Evolutionary conservation across 2,113 vertebrate genomes (phyloP), one percentile per base, ranked within the genome.

Genomic region (Odontesthes bonariensis): DNA sequence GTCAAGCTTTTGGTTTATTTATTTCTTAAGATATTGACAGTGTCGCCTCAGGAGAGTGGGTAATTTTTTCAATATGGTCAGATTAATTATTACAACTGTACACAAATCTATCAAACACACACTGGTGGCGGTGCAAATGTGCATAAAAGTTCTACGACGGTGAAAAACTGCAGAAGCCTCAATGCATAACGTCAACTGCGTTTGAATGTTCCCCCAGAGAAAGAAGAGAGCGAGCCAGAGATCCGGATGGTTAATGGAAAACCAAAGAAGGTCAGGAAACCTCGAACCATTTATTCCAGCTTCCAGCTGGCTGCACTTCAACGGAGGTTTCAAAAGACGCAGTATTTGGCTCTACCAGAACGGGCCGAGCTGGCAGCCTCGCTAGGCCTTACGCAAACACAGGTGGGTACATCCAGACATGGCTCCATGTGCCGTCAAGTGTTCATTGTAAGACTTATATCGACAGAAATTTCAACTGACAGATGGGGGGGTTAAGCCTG

Each of bases 231-330:
- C 33, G 97, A 99, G 89, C 96, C 97, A 52, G 98, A 98, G 94
- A 96, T 98, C 75, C 95, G 98, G 80, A 98, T 99, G 88, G 97
- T 99, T 55, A 99, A 99, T 82, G 98, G 98, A 65, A 99, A 99
- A 92, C 97, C 97, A 94, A 99, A 99, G 95, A 99, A 99, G 94
- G 96, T 99, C 69, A 93, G 98, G 74, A 99, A 99, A 92, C 98
- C 98, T 42, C 93, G 98, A 49, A 99, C 98, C 70, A 99, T 99
- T 92, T 99, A 99, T 85, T 99, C 98, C 87, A 99, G 98, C 73
- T 99, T 99, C 93, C 98, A 99, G 84, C 93, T 99, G 93, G 97
- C 97, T 1, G 97, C 98, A 62, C 94, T 99, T 70, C 97, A 97
- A 79, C 92, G 97, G 74, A 95, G 98, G 66, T 99, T 99, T 92